A percentile compares a stretch with the other conserved stretches of the same genome.
Conservation (phyloP, 2,797 vertebrate genomes). For the Podargus strigoides region DNA sequence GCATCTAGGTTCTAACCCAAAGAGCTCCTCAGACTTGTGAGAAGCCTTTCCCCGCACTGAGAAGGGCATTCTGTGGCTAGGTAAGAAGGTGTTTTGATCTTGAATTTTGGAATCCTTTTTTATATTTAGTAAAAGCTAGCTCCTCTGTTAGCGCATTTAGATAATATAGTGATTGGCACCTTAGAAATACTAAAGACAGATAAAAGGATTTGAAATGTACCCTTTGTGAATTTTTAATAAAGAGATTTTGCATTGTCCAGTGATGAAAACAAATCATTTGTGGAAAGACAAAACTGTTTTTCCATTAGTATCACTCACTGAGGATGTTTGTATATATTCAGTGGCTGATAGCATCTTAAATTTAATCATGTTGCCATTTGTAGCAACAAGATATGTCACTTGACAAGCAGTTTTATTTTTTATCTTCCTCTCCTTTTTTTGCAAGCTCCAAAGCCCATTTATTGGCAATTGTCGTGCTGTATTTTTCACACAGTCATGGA, state of each 20-base stretch:
- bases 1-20: not conserved
- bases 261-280: conserved; percentile 24
- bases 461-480: not conserved
- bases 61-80: not conserved
- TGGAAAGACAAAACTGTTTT: conserved; percentile 3
- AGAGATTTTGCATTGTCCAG: conserved; percentile 18
- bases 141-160: not conserved
- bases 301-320: not conserved
- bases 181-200: conserved; percentile 4
- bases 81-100: not conserved
- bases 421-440: not conserved
- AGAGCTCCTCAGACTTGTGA: not conserved
- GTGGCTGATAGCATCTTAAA: not conserved
- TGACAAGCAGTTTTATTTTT: not conserved
- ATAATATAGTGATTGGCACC: conserved; percentile 14
- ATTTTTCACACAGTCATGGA: not conserved
- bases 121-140: not conserved
- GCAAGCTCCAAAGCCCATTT: not conserved
- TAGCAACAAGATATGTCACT: not conserved
- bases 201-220: not conserved
- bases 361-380: not conserved
- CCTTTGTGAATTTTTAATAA: conserved; percentile 27
- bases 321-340: not conserved
- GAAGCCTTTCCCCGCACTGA: not conserved
- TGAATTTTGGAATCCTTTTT: not conserved